These are phyloP conservation scores for Tragelaphus strepsiceros DNA, from an alignment of 2,113 vertebrate genomes.

Conservation along the genomic window DNA sequence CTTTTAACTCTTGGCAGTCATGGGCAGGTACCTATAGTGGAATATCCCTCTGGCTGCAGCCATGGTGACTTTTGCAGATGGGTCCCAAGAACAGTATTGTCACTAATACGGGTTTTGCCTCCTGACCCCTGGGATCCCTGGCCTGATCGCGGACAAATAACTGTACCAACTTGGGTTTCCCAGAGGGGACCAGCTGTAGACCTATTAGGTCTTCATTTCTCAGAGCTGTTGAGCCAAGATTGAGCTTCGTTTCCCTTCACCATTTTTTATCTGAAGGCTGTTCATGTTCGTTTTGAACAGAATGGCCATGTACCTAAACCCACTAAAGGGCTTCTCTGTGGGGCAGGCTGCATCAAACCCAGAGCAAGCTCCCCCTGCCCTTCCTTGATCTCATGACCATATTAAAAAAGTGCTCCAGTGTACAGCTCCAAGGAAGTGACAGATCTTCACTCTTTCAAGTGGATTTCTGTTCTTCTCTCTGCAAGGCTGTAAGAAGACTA, in stretches of 20 bases:
- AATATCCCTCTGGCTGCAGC: background rate
- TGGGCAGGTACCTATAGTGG: background rate
- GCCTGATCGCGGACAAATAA: background rate
- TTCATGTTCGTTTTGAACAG: background rate
- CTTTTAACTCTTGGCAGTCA: background rate
- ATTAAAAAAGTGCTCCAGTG: background rate
- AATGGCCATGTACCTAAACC: background rate
- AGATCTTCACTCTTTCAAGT: background rate
- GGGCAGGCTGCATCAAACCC: background rate
- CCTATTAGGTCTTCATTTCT: background rate
- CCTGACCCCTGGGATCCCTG: background rate
- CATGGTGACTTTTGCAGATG: background rate
- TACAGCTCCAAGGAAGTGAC: background rate
- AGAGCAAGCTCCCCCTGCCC: background rate
- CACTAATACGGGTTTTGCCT: background rate
- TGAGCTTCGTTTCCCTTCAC: background rate
- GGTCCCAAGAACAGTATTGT: background rate
- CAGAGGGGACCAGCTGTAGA: background rate
- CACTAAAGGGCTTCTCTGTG: background rate
- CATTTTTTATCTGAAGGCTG: background rate
- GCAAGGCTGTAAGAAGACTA: conserved; percentile 84
- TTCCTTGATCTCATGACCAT: background rate
- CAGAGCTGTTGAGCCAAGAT: background rate
- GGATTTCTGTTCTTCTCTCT: background rate
- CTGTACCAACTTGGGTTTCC: background rate